Percentiles rank a stretch among this genome's conserved stretches.
These are phyloP conservation scores for Phataginus tricuspis DNA, from an alignment of 2,797 vertebrate genomes.

Conservation along the genomic window DNA sequence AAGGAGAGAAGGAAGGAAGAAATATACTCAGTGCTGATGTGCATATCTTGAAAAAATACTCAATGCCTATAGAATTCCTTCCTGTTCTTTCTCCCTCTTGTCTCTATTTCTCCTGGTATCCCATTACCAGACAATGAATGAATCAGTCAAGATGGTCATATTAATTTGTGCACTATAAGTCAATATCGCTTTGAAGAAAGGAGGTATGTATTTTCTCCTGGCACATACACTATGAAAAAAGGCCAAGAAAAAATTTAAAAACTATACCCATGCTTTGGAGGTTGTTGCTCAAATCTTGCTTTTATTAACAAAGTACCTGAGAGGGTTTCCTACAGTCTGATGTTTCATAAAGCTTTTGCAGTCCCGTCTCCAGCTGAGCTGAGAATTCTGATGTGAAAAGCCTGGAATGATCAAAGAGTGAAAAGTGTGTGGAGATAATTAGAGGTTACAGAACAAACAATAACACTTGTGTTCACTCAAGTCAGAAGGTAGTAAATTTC, in stretches of 20 bases:
- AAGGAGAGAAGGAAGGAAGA: not conserved
- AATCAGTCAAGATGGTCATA: not conserved
- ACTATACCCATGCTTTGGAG: not conserved
- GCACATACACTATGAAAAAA: not conserved
- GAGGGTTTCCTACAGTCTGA: not conserved
- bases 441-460: not conserved
- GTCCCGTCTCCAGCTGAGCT: not conserved
- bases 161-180: not conserved
- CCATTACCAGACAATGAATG: not conserved
- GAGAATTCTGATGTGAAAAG: conserved; percentile 17
- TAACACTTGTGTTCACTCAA: conserved; percentile 13
- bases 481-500: not conserved
- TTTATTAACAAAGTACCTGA: not conserved
- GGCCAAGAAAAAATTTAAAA: not conserved
- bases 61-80: not conserved
- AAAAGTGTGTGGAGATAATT: not conserved
- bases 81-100: not conserved
- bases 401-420: not conserved
- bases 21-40: not conserved
- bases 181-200: not conserved
- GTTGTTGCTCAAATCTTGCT: not conserved
- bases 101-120: not conserved
- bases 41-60: not conserved
- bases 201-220: not conserved
- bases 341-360: not conserved